These are phyloP conservation scores for Chelonus insularis DNA, from an alignment of 1,140 invertebrate species.

Conservation along the genomic window DNA sequence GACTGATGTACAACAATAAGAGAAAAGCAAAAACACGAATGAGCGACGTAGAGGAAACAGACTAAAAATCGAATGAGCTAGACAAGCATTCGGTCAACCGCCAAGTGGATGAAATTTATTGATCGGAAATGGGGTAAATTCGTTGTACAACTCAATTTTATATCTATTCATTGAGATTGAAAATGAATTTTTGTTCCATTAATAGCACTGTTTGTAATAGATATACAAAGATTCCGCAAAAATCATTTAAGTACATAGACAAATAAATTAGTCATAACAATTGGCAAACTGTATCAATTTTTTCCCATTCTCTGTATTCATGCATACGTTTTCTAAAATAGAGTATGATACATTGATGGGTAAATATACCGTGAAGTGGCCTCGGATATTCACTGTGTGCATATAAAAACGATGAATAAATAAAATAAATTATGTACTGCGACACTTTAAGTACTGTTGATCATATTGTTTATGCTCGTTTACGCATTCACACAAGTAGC, in stretches of 20 bases:
- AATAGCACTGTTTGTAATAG: background rate
- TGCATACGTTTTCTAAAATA: no score
- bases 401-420: conserved; percentile 31
- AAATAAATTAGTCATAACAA: background rate
- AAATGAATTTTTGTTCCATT: background rate
- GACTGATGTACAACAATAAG: background rate
- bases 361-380: conserved; percentile 36
- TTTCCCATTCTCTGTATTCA: no score
- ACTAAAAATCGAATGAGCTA: conserved; percentile 5
- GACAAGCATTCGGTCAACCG: conserved; percentile 15
- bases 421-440: conserved; percentile 39
- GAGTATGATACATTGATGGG: conserved; percentile 26
- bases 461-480: background rate
- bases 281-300: no score
- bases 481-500: conserved; percentile 15
- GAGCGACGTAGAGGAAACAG: background rate
- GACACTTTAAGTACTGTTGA: conserved; percentile 29
- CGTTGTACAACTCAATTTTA: conserved; percentile 22
- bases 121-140: background rate
- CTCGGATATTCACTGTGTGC: conserved; percentile 16
- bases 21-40: background rate
- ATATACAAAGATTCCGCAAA: background rate
- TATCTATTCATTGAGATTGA: conserved; percentile 1
- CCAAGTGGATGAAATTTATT: conserved; percentile 21
- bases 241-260: background rate